Evolutionary conservation across 2,888 invertebrate genomes (phyloP).

Genomic region (Hecatera dysodea): DNA sequence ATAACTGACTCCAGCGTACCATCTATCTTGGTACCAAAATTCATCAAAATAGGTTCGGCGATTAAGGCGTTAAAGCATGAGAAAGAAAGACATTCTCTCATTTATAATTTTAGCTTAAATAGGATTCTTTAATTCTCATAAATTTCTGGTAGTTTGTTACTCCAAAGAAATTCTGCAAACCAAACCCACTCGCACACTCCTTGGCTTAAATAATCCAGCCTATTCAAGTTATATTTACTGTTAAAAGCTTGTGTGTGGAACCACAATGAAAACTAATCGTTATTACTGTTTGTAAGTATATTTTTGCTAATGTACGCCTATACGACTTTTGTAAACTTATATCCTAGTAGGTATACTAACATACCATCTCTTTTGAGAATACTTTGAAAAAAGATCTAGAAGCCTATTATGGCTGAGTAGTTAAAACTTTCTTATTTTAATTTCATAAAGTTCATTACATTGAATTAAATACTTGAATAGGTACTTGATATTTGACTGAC

Average conservation of each 20-base stretch:
- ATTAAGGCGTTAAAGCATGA: no score
- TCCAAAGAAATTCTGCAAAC: background rate
- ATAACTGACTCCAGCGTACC: no score
- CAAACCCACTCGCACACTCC: background rate
- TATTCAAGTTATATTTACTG: conserved; percentile 34
- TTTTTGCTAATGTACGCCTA: conserved; percentile 26
- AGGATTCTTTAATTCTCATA: background rate
- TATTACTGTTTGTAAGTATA: conserved; percentile 45
- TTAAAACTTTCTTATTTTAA: background rate
- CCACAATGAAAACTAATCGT: conserved; percentile 58
- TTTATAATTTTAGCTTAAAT: no score
- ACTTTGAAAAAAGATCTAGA: background rate
- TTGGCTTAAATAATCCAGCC: conserved; percentile 17
- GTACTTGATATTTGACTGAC: no score
- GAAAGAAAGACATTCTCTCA: no score
- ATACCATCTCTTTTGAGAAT: background rate
- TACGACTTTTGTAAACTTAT: conserved; percentile 1
- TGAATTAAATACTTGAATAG: background rate
- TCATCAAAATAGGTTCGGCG: no score
- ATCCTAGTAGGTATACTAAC: background rate
- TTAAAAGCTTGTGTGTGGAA: conserved; percentile 35
- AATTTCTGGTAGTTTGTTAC: background rate
- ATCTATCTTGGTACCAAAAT: no score
- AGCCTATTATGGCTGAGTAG: background rate
- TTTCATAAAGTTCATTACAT: background rate